Conservation (phyloP, 2,797 vertebrate species). For the Oryzias sinensis region DNA sequence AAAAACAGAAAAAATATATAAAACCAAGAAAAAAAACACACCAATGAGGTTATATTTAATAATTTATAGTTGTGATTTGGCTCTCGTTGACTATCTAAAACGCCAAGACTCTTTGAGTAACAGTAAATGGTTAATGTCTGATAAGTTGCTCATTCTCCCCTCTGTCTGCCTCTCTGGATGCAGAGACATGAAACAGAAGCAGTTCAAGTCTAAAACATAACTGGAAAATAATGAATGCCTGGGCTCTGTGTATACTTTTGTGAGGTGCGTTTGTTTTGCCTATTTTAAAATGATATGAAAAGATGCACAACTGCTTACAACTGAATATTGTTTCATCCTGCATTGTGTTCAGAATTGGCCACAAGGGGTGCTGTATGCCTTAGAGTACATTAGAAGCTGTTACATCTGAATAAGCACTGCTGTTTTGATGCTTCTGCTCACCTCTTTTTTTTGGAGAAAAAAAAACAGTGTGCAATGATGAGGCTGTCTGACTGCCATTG, state of each 20-base stretch:
- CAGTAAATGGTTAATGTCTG: too few species aligned
- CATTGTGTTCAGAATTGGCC: slow-evolving; percentile 7
- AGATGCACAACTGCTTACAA: not conserved
- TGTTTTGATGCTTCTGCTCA: not conserved
- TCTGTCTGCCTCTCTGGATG: slow-evolving; percentile 30
- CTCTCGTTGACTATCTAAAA: not conserved
- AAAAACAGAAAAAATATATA: slow-evolving; percentile 12
- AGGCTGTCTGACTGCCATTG: too few species aligned
- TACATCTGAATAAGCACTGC: slow-evolving; percentile 3
- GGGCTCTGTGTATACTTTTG: not conserved
- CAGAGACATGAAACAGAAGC: slow-evolving; percentile 8
- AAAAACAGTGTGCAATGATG: too few species aligned
- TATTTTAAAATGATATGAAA: not conserved
- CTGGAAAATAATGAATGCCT: slow-evolving; percentile 7
- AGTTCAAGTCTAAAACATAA: slow-evolving; percentile 11
- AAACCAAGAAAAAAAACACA: too few species aligned
- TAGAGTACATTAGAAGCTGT: slow-evolving; percentile 21
- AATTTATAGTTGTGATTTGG: slow-evolving; percentile 48
- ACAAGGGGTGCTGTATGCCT: slow-evolving; percentile 49
- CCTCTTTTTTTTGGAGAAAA: not conserved
- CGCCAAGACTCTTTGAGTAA: too few species aligned
- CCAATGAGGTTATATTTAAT: too few species aligned
- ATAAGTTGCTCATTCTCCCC: not conserved
- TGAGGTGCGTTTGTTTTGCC: not conserved
- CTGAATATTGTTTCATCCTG: not conserved